phyloP scores from a whole-genome alignment of 2,888 invertebrate genomes.

The Drosophila lutescens region DNA sequence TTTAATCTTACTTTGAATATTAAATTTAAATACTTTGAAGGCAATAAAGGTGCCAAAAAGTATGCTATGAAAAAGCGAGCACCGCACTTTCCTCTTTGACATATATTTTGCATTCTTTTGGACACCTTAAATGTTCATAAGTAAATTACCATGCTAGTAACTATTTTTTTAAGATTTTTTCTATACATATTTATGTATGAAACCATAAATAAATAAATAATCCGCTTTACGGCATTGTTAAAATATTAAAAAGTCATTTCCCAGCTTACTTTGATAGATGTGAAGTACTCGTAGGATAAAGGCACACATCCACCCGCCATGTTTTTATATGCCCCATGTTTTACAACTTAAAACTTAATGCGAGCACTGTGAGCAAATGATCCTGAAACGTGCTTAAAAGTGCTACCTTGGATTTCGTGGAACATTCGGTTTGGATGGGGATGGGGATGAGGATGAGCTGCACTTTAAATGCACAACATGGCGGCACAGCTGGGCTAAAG shows the following conservation, averaged over 20 bases:
- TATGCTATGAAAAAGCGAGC: too few species aligned
- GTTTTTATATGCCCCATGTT: slow-evolving; percentile 3
- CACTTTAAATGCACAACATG: slow-evolving; percentile 67
- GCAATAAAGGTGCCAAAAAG: too few species aligned
- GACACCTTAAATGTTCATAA: too few species aligned
- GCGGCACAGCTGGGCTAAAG: slow-evolving; percentile 40
- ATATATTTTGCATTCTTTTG: too few species aligned
- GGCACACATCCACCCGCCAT: neutral
- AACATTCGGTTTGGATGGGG: neutral
- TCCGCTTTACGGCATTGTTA: neutral
- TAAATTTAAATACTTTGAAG: too few species aligned
- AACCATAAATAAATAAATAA: too few species aligned
- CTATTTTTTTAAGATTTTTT: too few species aligned
- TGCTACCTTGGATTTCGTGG: slow-evolving; percentile 31
- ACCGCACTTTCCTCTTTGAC: too few species aligned
- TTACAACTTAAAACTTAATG: slow-evolving; percentile 48
- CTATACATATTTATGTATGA: too few species aligned
- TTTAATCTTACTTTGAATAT: too few species aligned
- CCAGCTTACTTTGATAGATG: neutral
- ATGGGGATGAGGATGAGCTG: slow-evolving; percentile 18
- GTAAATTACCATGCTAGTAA: too few species aligned
- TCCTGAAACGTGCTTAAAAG: slow-evolving; percentile 39
- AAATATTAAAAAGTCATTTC: neutral
- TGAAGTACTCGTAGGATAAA: neutral
- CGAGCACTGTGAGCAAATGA: slow-evolving; percentile 38